Evolutionary conservation across 1,140 invertebrate genomes (phyloP).

Genomic region (Zophobas atratus): DNA sequence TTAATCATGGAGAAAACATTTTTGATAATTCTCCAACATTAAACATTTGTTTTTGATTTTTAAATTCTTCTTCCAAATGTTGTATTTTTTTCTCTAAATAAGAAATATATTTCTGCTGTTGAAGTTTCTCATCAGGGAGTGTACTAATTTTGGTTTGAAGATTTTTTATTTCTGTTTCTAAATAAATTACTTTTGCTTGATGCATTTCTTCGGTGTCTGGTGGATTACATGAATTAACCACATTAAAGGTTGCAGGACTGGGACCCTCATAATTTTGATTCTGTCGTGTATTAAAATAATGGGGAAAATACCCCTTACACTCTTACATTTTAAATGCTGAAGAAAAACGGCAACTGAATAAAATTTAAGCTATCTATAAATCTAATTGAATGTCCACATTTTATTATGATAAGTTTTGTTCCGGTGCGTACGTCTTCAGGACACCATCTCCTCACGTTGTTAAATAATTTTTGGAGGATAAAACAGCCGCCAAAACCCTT

Average conservation of each 20-base stretch:
- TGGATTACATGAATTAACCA: not conserved
- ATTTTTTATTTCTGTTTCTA: too few relatives aligned
- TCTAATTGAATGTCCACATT: not conserved
- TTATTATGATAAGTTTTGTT: conserved; percentile 20
- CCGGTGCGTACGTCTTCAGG: not conserved
- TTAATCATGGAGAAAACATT: too few relatives aligned
- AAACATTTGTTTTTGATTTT: too few relatives aligned
- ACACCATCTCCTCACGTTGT: not conserved
- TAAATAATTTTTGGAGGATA: not conserved
- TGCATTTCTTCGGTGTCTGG: not conserved
- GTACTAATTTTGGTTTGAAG: not conserved
- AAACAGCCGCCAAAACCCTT: too few relatives aligned
- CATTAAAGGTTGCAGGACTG: not conserved
- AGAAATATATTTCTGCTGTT: too few relatives aligned
- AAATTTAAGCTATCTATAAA: too few relatives aligned
- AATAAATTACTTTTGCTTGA: too few relatives aligned
- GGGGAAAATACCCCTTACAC: too few relatives aligned
- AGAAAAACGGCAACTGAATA: not conserved
- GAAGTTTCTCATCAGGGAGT: not conserved
- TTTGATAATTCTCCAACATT: too few relatives aligned
- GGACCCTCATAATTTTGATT: conserved; percentile 22
- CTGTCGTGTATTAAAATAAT: not conserved
- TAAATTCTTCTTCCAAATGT: too few relatives aligned
- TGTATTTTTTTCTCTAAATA: too few relatives aligned
- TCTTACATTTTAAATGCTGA: not conserved